A percentile compares a stretch with the other conserved stretches of the same genome.
phyloP scores from a whole-genome alignment of 2,113 vertebrate genomes.

The Callipepla squamata region DNA sequence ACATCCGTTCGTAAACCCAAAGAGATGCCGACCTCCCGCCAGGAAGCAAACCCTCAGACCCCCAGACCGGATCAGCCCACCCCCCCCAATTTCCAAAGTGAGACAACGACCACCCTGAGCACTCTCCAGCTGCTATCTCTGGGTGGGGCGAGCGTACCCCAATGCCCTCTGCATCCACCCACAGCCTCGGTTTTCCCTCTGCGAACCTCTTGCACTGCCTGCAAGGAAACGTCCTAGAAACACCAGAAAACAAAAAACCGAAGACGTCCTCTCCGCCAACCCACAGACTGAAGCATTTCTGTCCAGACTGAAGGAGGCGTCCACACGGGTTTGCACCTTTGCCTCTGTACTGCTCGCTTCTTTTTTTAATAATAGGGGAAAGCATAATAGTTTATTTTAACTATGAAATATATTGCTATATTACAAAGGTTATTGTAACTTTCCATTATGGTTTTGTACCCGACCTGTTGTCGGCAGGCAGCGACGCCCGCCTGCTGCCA shows the following conservation, averaged over 20 bases:
- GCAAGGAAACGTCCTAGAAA: background rate
- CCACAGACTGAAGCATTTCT: slow-evolving; percentile 25
- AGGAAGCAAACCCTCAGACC: background rate
- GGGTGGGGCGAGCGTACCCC: background rate
- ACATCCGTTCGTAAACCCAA: slow-evolving; percentile 13
- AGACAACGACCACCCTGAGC: background rate
- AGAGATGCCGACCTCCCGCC: slow-evolving; percentile 23
- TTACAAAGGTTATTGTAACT: slow-evolving; percentile 79
- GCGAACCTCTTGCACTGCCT: background rate
- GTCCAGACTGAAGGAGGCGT: slow-evolving; percentile 45
- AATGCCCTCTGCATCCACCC: background rate
- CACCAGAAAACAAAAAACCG: background rate
- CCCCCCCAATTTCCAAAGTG: background rate
- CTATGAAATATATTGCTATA: slow-evolving; percentile 83
- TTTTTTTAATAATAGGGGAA: slow-evolving; percentile 77
- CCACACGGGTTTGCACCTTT: slow-evolving; percentile 67
- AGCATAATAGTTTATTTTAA: slow-evolving; percentile 83
- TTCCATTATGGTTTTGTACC: slow-evolving; percentile 75
- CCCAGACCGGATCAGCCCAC: background rate
- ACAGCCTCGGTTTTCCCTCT: background rate
- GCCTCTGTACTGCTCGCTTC: slow-evolving; percentile 77
- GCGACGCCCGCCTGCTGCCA: slow-evolving; percentile 22
- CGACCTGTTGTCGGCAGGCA: slow-evolving; percentile 28
- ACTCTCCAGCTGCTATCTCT: background rate
- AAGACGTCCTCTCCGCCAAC: slow-evolving; percentile 3